Percentiles rank a stretch among this genome's conserved stretches.
Conservation (phyloP, 2,888 invertebrate species). For the Apoda limacodes region DNA sequence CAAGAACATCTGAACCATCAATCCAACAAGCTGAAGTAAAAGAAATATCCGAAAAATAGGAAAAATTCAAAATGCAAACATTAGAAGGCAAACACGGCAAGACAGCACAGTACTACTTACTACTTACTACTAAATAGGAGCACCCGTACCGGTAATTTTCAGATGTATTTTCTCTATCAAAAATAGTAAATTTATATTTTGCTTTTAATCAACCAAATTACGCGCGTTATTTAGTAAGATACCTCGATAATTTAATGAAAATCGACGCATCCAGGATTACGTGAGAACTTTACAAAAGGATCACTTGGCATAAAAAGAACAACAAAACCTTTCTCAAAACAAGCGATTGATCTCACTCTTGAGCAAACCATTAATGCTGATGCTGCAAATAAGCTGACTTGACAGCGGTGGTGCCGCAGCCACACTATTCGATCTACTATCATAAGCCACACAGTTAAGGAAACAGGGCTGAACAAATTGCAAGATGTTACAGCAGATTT, state of each 20-base stretch:
- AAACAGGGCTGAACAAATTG: constrained; percentile 1
- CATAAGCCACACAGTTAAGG: constrained; percentile 3
- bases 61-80: constrained; percentile 8
- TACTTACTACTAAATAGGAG: constrained; percentile 13
- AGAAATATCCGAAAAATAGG: constrained; percentile 7
- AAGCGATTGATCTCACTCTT: constrained; percentile 21
- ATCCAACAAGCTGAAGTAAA: no score
- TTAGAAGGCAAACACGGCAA: constrained; percentile 14
- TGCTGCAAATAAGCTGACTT: constrained; percentile 20
- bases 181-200: constrained; percentile 10
- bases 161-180: constrained; percentile 11
- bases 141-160: constrained; percentile 15
- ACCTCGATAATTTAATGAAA: constrained; percentile 12
- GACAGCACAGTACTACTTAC: constrained; percentile 13
- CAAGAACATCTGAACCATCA: no score
- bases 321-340: constrained; percentile 22
- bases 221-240: constrained; percentile 12
- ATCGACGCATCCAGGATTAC: constrained; percentile 17
- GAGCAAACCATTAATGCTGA: constrained; percentile 26
- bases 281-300: constrained; percentile 4
- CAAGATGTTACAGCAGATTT: constrained; percentile 7
- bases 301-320: constrained; percentile 19
- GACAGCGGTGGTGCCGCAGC: constrained; percentile 21
- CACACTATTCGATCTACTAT: constrained; percentile 4
- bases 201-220: constrained; percentile 12